Evolutionary conservation across 2,888 invertebrate species (phyloP), one percentile per base, ranked within the genome.

Genomic region (Rhyacophila evoluta): DNA sequence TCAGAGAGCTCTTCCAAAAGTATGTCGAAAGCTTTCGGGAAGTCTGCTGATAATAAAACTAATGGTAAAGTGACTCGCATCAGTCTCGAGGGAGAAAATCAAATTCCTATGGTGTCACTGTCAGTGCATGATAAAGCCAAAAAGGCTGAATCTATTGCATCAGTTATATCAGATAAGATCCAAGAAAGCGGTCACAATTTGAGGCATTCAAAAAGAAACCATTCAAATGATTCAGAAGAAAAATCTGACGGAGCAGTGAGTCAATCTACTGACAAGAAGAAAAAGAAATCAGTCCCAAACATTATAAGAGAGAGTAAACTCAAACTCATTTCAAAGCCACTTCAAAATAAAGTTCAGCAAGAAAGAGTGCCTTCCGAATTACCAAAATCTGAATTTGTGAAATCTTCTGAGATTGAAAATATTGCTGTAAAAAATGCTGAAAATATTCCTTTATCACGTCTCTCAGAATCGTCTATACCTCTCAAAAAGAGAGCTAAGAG

Each of bases 401-500:
- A 84, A 4, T 82, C 84, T 4, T 83, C 83, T 70, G 85, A 84
- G 84, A 41, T 83, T 0, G 84, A 87, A 8, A 89, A 88, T 81
- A 86, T 86, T 69, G 81, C 84, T 15, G 81, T 75, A 86, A 87
- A 78, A 39, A 82, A 84, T 0, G 84, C 82, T 81, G 87, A 87
- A 75, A 85, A 83, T 70, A 88, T 87, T 84, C 82, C 84, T 27
- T 5, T 38, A 15, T 36, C 69, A 3, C 28, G 36, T 37, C 68
- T 77, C 6, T 39, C 76, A 0, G 84, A 84, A 29, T 88, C 88
- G 83, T 77, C 79, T 10, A 77, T 79, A 67, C 81, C 82, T 5
- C 82, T 86, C 11, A 83, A 86, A 41, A 89, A 91, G 80, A 91
- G 90, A 84, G 85, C 90, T 1, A 91, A 92, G 84, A 91, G 95